Conservation (phyloP, 2,113 vertebrate genomes). For the Bucco capensis region DNA sequence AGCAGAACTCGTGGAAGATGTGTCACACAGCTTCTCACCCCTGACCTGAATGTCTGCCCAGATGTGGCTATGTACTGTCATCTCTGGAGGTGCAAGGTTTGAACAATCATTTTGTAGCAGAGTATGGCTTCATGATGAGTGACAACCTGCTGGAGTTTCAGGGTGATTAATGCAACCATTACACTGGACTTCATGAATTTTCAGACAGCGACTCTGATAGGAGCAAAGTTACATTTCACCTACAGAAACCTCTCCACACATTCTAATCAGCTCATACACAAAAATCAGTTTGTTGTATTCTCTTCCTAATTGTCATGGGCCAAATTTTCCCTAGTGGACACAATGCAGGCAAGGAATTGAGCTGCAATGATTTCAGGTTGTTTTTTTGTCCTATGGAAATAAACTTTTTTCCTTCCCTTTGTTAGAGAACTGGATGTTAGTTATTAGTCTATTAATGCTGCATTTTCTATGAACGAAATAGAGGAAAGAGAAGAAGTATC, state of each 20-base stretch:
- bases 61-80: not conserved
- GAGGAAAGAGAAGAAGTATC: not conserved
- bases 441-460: not conserved
- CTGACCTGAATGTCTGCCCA: not conserved
- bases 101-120: not conserved
- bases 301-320: not conserved
- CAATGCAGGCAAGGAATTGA: conserved; percentile 1
- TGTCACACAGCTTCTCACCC: not conserved
- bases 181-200: not conserved
- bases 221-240: not conserved
- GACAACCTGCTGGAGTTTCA: not conserved
- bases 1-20: not conserved
- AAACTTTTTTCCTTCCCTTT: not conserved
- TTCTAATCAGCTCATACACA: not conserved
- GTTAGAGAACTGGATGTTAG: not conserved
- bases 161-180: conserved; percentile 18
- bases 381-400: conserved; percentile 15
- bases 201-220: not conserved
- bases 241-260: not conserved
- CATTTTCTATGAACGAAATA: not conserved
- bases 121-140: not conserved
- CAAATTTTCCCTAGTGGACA: not conserved
- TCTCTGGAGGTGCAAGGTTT: not conserved
- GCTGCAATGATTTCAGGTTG: not conserved
- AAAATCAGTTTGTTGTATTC: conserved; percentile 7